These are phyloP conservation scores for Eremobia ochroleuca DNA, from an alignment of 2,888 invertebrate species.

Conservation along the genomic window DNA sequence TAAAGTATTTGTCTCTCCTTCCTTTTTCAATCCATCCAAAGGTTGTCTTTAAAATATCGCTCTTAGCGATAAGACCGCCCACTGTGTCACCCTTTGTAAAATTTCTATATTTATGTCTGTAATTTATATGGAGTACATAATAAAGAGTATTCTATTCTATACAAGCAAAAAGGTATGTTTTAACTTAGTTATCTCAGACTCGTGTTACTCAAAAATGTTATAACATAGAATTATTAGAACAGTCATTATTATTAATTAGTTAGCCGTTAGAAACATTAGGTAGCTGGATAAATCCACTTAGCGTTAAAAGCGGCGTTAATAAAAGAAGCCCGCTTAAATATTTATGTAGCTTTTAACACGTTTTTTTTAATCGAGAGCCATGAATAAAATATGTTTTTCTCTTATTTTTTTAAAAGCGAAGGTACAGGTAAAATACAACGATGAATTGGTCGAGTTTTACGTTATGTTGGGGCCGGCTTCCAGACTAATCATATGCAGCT, in stretches of 20 bases:
- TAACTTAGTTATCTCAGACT: neutral
- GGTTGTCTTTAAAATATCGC: too few species aligned
- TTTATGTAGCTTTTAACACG: slow-evolving; percentile 13
- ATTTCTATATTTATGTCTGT: too few species aligned
- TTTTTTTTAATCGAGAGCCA: slow-evolving; percentile 1
- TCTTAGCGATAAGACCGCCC: too few species aligned
- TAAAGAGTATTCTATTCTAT: too few species aligned
- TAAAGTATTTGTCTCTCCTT: too few species aligned
- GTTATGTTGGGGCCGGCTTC: too few species aligned
- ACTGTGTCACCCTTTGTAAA: too few species aligned
- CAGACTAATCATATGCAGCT: too few species aligned
- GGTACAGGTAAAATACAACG: neutral
- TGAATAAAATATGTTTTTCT: neutral
- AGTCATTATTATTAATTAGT: slow-evolving; percentile 34
- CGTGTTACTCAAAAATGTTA: slow-evolving; percentile 23
- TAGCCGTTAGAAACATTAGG: slow-evolving; percentile 1
- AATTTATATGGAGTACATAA: too few species aligned
- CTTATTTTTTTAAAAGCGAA: neutral
- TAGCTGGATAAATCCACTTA: slow-evolving; percentile 21
- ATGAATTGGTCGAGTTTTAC: neutral
- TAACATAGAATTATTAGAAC: slow-evolving; percentile 21
- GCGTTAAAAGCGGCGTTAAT: slow-evolving; percentile 14
- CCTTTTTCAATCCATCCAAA: too few species aligned
- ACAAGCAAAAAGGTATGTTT: neutral
- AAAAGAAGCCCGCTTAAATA: neutral